Evolutionary conservation across 2,888 invertebrate species (phyloP).

Genomic region (Chalcis sispes): DNA sequence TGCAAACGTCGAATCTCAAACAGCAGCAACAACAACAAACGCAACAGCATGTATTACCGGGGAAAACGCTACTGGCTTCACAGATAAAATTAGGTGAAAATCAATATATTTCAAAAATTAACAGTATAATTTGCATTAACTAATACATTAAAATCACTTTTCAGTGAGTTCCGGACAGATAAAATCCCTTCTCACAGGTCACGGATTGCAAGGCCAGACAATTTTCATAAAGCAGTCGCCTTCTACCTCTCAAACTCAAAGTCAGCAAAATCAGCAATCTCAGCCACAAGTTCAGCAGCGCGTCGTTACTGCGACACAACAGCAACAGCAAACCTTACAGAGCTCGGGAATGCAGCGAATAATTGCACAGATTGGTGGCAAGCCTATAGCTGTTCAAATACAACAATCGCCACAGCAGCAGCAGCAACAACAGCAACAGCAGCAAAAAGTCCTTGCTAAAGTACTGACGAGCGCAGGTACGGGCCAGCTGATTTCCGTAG

Average conservation of each 20-base stretch:
- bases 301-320: conserved; percentile 56
- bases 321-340: conserved; percentile 64
- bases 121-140: neutral
- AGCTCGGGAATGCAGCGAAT: conserved; percentile 73
- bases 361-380: conserved; percentile 74
- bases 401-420: conserved; percentile 76
- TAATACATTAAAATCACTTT: neutral
- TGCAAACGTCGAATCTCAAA: conserved; percentile 69
- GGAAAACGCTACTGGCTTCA: conserved; percentile 73
- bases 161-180: conserved; percentile 73
- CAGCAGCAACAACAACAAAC: conserved; percentile 69
- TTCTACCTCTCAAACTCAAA: conserved; percentile 71
- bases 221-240: conserved; percentile 74
- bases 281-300: conserved; percentile 70
- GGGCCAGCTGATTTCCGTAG: conserved; percentile 79
- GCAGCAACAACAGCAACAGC: conserved; percentile 74
- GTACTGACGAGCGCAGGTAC: conserved; percentile 83
- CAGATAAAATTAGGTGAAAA: conserved; percentile 72
- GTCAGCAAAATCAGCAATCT: conserved; percentile 73
- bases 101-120: too few species aligned
- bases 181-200: conserved; percentile 73
- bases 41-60: conserved; percentile 70
- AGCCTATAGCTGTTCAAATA: conserved; percentile 76
- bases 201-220: conserved; percentile 74
- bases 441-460: conserved; percentile 81